These are phyloP conservation scores for Petroica traversi DNA, from an alignment of 2,113 vertebrate genomes.

Conservation along the genomic window DNA sequence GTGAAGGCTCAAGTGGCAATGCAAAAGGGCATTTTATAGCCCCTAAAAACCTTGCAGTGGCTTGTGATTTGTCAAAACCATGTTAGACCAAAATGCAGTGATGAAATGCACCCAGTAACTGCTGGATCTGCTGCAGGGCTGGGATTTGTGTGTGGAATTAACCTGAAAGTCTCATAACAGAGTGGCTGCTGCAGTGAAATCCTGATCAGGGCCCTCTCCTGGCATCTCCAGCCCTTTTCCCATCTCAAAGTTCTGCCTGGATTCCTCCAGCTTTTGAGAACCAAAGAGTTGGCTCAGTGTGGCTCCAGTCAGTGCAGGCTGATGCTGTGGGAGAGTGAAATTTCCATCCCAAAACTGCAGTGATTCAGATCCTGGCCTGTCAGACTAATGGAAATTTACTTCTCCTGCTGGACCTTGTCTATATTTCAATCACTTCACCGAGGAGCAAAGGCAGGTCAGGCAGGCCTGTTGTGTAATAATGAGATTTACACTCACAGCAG, in stretches of 20 bases:
- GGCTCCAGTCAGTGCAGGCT: background rate
- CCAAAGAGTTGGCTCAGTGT: background rate
- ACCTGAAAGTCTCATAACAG: background rate
- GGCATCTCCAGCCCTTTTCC: background rate
- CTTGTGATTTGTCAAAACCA: background rate
- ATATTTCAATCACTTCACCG: background rate
- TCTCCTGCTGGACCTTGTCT: background rate
- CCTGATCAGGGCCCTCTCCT: background rate
- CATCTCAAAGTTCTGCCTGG: background rate
- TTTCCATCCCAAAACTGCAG: background rate
- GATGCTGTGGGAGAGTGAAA: background rate
- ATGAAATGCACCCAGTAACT: background rate
- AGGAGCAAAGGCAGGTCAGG: background rate
- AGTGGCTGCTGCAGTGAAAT: background rate
- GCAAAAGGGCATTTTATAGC: background rate
- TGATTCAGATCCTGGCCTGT: background rate
- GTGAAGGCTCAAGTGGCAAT: background rate
- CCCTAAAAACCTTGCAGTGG: background rate
- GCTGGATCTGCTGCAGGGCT: background rate
- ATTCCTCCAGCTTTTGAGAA: background rate
- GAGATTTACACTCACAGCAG: conserved; percentile 18
- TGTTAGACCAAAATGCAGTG: background rate
- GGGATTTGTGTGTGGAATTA: background rate
- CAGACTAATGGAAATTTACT: background rate
- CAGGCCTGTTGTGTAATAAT: conserved; percentile 12